These are phyloP conservation scores for Sinotaia quadrata DNA, from an alignment of 2,888 invertebrate genomes.

Conservation along the genomic window DNA sequence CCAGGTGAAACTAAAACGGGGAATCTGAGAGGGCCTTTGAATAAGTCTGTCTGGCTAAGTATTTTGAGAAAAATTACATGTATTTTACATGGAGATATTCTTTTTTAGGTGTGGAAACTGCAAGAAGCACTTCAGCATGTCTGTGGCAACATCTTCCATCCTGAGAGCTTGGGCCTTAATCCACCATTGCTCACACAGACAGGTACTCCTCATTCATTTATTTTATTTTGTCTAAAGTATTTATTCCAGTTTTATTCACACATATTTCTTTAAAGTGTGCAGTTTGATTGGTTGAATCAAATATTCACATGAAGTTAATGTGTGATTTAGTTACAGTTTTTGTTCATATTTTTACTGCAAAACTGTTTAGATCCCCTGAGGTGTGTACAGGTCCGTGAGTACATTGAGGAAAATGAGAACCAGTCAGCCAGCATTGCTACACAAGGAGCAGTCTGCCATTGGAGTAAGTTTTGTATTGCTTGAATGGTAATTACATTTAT, in stretches of 20 bases:
- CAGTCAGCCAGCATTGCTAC: not conserved
- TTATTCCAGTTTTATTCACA: too few relatives aligned
- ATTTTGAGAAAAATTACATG: too few relatives aligned
- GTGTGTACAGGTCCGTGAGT: slow-evolving; percentile 14
- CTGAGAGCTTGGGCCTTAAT: slow-evolving; percentile 29
- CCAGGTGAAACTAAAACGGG: too few relatives aligned
- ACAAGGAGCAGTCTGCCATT: slow-evolving; percentile 7
- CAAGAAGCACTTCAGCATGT: slow-evolving; percentile 59
- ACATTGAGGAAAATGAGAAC: not conserved
- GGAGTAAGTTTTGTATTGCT: slow-evolving; percentile 20
- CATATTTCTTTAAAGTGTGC: too few relatives aligned
- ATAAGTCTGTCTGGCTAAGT: too few relatives aligned
- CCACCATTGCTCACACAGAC: slow-evolving; percentile 3
- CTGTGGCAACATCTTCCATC: slow-evolving; percentile 33
- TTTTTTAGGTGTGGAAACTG: slow-evolving; percentile 64
- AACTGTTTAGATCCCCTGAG: slow-evolving; percentile 1
- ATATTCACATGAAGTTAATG: too few relatives aligned
- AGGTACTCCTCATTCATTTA: not conserved
- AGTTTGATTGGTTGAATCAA: too few relatives aligned
- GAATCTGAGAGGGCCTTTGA: too few relatives aligned
- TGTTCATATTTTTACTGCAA: too few relatives aligned
- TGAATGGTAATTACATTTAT: too few relatives aligned
- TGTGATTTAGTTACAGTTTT: too few relatives aligned
- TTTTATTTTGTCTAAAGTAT: too few relatives aligned
- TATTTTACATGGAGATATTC: not conserved